These are phyloP conservation scores for Lamellibrachia luymesi DNA, from an alignment of 1,140 invertebrate species.

Conservation along the genomic window DNA sequence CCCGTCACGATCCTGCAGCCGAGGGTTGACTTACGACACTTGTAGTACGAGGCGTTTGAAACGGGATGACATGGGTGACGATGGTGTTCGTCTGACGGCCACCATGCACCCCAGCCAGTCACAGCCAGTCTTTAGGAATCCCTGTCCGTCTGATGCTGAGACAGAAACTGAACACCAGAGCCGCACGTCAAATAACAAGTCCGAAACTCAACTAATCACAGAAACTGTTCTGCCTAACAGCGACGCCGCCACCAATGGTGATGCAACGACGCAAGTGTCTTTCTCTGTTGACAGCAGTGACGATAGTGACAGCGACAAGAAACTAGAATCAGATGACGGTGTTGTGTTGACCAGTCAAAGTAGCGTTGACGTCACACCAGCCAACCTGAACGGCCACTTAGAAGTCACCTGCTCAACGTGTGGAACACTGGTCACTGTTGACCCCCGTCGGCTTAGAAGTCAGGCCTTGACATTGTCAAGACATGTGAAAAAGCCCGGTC, in stretches of 20 bases:
- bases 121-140: neutral
- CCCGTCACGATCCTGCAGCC: neutral
- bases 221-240: neutral
- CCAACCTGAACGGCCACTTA: neutral
- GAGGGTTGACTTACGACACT: neutral
- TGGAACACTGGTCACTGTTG: neutral
- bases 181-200: neutral
- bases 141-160: neutral
- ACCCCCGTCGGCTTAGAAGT: neutral
- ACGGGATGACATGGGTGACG: neutral
- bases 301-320: neutral
- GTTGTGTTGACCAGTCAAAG: neutral
- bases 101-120: neutral
- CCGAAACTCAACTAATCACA: neutral
- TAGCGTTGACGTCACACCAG: neutral
- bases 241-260: neutral
- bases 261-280: neutral
- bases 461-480: neutral
- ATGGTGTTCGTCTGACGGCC: neutral
- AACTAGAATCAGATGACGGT: neutral
- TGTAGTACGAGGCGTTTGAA: neutral
- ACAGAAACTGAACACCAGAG: neutral
- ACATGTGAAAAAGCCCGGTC: neutral
- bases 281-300: neutral
- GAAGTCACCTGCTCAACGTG: neutral